phyloP scores from a whole-genome alignment of 1,140 invertebrate genomes.

The Orius insidiosus region DNA sequence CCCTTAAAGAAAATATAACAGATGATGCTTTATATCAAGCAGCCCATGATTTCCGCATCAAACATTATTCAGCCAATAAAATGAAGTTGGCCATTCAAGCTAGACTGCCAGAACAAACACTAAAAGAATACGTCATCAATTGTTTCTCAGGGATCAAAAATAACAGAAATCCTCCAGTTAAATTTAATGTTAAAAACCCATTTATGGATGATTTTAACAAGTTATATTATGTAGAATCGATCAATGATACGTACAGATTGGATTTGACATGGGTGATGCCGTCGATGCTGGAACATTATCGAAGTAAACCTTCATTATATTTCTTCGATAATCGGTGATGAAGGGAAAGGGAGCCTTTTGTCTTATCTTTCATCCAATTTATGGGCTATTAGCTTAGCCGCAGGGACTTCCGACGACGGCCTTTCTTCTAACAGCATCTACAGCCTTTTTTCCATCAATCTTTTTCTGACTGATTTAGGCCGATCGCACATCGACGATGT shows the following conservation, averaged over 20 bases:
- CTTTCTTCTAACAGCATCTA: constrained; percentile 33
- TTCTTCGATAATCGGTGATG: constrained; percentile 68
- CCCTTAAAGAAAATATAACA: constrained; percentile 47
- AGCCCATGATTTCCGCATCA: constrained; percentile 58
- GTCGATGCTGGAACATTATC: constrained; percentile 51
- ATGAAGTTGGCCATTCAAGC: constrained; percentile 75
- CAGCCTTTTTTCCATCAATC: constrained; percentile 47
- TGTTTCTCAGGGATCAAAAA: constrained; percentile 44
- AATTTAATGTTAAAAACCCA: constrained; percentile 36
- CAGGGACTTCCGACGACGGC: constrained; percentile 54
- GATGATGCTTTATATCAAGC: constrained; percentile 43
- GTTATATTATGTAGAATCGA: constrained; percentile 60
- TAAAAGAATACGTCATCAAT: constrained; percentile 47
- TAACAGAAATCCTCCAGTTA: constrained; percentile 38
- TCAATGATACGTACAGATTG: constrained; percentile 54
- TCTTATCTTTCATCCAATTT: constrained; percentile 65
- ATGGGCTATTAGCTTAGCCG: constrained; percentile 65
- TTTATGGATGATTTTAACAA: constrained; percentile 44
- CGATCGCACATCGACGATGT: constrained; percentile 50
- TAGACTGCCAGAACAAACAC: constrained; percentile 50
- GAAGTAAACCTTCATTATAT: constrained; percentile 65
- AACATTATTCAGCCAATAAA: constrained; percentile 74
- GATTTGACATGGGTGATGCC: constrained; percentile 66
- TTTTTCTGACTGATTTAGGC: constrained; percentile 66
- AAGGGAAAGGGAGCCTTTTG: constrained; percentile 71